Evolutionary conservation across 2,797 vertebrate genomes (phyloP).

Genomic region (Vipera ursinii): DNA sequence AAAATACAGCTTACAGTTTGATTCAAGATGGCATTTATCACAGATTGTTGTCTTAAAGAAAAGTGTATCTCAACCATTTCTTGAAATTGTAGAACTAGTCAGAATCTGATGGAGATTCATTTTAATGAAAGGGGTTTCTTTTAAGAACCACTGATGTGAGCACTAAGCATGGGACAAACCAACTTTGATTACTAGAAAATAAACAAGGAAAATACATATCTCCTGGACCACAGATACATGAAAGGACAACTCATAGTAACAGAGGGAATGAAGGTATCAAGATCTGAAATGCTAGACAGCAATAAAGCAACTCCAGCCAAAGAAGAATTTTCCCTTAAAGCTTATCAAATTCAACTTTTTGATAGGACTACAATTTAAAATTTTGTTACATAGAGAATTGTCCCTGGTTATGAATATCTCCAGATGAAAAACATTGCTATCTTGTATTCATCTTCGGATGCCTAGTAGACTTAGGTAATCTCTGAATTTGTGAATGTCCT

Average conservation of each 20-base stretch:
- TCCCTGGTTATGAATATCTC: background rate
- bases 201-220: background rate
- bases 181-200: background rate
- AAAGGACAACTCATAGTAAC: background rate
- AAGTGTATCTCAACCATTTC: background rate
- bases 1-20: slow-evolving; percentile 27
- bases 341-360: background rate
- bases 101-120: background rate
- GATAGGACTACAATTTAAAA: background rate
- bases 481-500: background rate
- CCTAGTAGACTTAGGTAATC: background rate
- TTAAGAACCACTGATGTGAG: background rate
- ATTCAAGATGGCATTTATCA: background rate
- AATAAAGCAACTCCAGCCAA: no score
- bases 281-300: background rate
- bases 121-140: background rate
- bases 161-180: background rate
- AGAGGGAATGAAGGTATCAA: background rate
- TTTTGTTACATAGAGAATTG: background rate
- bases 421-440: background rate
- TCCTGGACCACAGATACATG: background rate
- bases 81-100: background rate
- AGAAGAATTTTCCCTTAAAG: background rate
- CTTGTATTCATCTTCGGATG: background rate
- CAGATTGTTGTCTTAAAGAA: background rate